Conservation (phyloP, 2,888 invertebrate species). For the Brassicogethes aeneus region DNA sequence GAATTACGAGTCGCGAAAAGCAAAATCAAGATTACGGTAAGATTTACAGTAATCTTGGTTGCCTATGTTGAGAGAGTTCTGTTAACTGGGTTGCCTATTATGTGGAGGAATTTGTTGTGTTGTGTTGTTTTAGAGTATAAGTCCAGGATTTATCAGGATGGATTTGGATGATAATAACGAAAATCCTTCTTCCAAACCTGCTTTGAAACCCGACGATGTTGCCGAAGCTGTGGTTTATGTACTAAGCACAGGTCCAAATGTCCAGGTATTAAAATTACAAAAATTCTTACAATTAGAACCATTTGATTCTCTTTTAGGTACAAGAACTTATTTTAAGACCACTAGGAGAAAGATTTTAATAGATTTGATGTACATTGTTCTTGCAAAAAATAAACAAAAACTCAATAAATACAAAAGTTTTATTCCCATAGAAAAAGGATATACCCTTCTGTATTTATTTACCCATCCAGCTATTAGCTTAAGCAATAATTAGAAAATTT, state of each 20-base stretch:
- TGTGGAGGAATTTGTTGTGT: no score
- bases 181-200: slow-evolving; percentile 4
- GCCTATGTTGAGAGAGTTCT: not conserved
- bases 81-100: no score
- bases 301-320: slow-evolving; percentile 10
- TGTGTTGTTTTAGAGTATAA: slow-evolving; percentile 12
- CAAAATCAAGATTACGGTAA: slow-evolving; percentile 25
- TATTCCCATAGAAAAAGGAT: no score
- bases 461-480: no score
- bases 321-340: slow-evolving; percentile 18
- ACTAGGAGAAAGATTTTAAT: slow-evolving; percentile 10
- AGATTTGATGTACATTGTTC: not conserved
- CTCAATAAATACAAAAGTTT: no score
- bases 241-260: slow-evolving; percentile 18
- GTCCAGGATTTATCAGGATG: slow-evolving; percentile 11
- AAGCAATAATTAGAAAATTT: no score
- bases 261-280: slow-evolving; percentile 20
- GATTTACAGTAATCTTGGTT: no score
- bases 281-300: no score
- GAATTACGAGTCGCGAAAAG: slow-evolving; percentile 15
- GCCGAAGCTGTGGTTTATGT: slow-evolving; percentile 21
- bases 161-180: not conserved
- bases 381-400: not conserved
- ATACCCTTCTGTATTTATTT: no score
- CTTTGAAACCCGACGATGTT: slow-evolving; percentile 19